Evolutionary conservation across 2,888 invertebrate genomes (phyloP).

Genomic region (Nebria brevicollis): DNA sequence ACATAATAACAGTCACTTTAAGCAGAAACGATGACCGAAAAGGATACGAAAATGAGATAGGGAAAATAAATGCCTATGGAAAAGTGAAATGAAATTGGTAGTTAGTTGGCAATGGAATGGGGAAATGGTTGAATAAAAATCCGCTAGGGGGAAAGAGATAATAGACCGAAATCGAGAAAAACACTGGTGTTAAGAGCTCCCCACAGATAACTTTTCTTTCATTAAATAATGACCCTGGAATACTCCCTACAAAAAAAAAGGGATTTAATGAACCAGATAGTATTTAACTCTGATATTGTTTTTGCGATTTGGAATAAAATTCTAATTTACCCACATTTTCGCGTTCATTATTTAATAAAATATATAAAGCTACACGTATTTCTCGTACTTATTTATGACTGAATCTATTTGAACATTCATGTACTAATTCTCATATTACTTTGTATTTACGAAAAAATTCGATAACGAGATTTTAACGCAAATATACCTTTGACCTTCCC

Average conservation of each 20-base stretch:
- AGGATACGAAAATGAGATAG: conserved; percentile 37
- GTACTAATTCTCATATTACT: too few species aligned
- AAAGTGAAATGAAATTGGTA: conserved; percentile 44
- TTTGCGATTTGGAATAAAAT: background rate
- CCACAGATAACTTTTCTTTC: background rate
- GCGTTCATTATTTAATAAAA: background rate
- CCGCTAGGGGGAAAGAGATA: conserved; percentile 26
- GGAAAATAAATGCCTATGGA: conserved; percentile 39
- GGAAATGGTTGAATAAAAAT: background rate
- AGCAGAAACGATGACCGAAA: conserved; percentile 35
- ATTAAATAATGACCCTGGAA: background rate
- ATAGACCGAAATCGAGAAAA: conserved; percentile 31
- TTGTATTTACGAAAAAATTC: too few species aligned
- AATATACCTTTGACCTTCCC: too few species aligned
- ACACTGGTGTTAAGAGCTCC: conserved; percentile 10
- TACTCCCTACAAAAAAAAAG: background rate
- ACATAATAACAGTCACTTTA: conserved; percentile 37
- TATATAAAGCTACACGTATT: too few species aligned
- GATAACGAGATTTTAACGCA: too few species aligned
- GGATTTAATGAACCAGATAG: background rate
- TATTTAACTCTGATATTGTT: background rate
- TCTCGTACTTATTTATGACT: too few species aligned
- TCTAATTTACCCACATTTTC: background rate
- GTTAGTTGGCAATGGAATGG: conserved; percentile 20
- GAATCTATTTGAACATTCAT: too few species aligned